Evolutionary conservation across 2,888 invertebrate species (phyloP), one percentile per base, ranked within the genome.

Genomic region (Crepidodera aurea): DNA sequence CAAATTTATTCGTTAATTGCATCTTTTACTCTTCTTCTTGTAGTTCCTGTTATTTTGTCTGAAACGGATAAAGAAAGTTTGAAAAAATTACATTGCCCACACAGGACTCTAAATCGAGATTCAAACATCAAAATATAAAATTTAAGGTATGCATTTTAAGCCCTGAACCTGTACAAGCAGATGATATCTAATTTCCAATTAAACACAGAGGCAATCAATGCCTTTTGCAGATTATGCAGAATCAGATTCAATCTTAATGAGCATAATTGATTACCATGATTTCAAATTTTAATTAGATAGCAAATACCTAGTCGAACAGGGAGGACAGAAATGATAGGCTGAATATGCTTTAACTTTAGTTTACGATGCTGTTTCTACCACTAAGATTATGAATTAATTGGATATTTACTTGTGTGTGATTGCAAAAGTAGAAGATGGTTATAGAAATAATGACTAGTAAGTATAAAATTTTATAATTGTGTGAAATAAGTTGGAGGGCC

Each of bases 151-250:
- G 34, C 13, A 13, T 34, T 34, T 34, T 34, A 29, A 34, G 12
- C 34, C 34, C 5, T 13, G 12, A 34, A 34, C 4, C 13, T 12
- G 12, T 13, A 13, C 13, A 34, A 34, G 34, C 34, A 44, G 55
- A 55, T 55, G 55, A 34, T 55, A 55, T 55, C 55, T 55, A 29
- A 44, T 46, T 46, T 29, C 55, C 55, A 55, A 55, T 55, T 55
- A 55, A 55, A 55, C 18, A 27, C 40, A 19, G 27, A 54, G 42
- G 54, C 29, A 54, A 54, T 54, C 55, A 55, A 44, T 55, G 34
- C 55, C 55, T 55, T 55, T 46, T 55, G 55, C 55, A 54, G 54
- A 54, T 42, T 54, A 54, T 54, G 54, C 54, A 55, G 46, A 55
- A 46, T 55, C 55, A 55, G 55, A 34, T 55, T 55, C 34, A 34